Evolutionary conservation across 2,113 vertebrate species (phyloP), one percentile per base, ranked within the genome.

Genomic region (Paedocypris sp.): DNA sequence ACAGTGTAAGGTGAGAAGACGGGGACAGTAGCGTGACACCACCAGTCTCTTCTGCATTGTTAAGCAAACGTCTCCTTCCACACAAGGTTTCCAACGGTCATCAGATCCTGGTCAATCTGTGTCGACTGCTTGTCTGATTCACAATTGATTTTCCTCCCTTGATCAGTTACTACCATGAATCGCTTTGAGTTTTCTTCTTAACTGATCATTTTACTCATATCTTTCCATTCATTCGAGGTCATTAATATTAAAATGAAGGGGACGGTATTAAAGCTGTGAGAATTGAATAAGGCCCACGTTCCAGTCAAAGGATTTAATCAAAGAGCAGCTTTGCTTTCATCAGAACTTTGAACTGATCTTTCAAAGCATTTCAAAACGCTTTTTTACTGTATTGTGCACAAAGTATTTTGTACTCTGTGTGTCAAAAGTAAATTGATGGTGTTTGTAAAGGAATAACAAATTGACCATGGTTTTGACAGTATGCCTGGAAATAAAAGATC

Each of bases 1-100:
- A 82, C 62, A 43, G 2, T 56, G 78, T 75, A 70, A 79, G 71
- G 52, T 70, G 39, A 53, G 47, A 60, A 25, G 60, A 33, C 42
- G 49, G 13, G 33, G 26, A 32, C 49, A 46, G 46, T 6, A 0
- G 16, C 25, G 53, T 28, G 50, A 33, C 43, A 53, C 48, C 43
- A 52, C 56, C 32, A 69, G 59, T 38, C 62, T 73, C 48, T 73
- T 78, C 69, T 66, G 49, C 61, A 59, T 39, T 61, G 78, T 68
- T 78, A 80, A 15, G 39, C 62, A 74, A 49, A 62, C 67, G 13
- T 65, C 63, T 62, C 9, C 4, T 22, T 32, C 60, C 46, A 69
- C 59, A 71, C 63, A 20, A 39, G 60, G n/a, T n/a, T n/a, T 23
- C 54, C 52, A 49, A 51, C 66, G 64, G 39, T 65, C 38, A 68